phyloP scores from a whole-genome alignment of 92 coral and sea anemone genomes.

The Blastomussa wellsi region DNA sequence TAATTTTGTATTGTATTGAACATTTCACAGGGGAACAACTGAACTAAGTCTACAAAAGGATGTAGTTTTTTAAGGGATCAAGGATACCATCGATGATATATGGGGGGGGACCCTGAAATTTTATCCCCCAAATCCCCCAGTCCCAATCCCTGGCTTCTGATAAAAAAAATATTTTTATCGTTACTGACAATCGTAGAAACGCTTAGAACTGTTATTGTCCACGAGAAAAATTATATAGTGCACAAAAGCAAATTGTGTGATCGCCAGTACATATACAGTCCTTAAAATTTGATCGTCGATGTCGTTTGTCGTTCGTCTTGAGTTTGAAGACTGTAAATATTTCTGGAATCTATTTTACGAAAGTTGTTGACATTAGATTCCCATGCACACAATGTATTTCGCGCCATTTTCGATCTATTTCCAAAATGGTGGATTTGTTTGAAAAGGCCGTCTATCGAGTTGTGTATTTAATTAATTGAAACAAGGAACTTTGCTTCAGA shows the following conservation, averaged over 20 bases:
- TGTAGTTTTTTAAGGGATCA: too few relatives aligned
- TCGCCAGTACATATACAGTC: neutral
- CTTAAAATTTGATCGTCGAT: neutral
- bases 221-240: neutral
- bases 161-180: too few relatives aligned
- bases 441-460: slow-evolving; percentile 15
- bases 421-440: neutral
- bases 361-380: neutral
- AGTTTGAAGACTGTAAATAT: neutral
- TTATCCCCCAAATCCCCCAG: too few relatives aligned
- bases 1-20: too few relatives aligned
- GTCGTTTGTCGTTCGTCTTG: neutral
- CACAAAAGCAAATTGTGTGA: neutral
- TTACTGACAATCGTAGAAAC: too few relatives aligned
- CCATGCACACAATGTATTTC: neutral
- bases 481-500: neutral
- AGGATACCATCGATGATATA: too few relatives aligned
- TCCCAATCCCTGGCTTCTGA: too few relatives aligned
- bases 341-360: neutral
- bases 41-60: too few relatives aligned
- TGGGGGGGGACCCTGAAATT: too few relatives aligned
- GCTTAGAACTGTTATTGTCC: neutral
- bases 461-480: slow-evolving; percentile 9
- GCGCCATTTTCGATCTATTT: neutral
- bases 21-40: too few relatives aligned